These are phyloP conservation scores for Hirundichthys speculiger DNA, from an alignment of 2,113 vertebrate genomes.

Conservation along the genomic window DNA sequence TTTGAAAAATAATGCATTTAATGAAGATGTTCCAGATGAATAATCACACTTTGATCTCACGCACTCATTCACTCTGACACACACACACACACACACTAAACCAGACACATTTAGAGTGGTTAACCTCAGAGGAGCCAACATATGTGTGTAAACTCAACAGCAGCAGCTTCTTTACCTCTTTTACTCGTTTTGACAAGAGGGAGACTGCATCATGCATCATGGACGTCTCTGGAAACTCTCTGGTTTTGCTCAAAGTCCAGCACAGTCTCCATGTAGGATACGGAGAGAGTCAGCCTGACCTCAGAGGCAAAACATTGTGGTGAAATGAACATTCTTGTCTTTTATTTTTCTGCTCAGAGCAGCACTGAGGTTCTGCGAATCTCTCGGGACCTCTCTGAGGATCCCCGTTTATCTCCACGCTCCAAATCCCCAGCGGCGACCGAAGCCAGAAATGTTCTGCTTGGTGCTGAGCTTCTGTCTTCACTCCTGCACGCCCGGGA, in stretches of 20 bases:
- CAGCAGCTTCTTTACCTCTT: conserved; percentile 60
- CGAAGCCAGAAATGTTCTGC: conserved; percentile 26
- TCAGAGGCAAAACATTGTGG: conserved; percentile 14
- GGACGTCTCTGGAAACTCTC: conserved; percentile 3
- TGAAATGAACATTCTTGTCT: conserved; percentile 5
- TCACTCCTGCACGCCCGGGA: conserved; percentile 5
- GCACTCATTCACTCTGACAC: conserved; percentile 14
- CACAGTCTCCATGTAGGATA: not conserved
- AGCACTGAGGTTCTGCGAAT: not conserved
- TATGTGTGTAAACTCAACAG: conserved; percentile 46
- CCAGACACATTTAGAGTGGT: conserved; percentile 67
- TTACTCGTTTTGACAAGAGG: conserved; percentile 18
- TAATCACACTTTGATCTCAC: conserved; percentile 17
- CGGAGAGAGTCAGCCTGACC: conserved; percentile 29
- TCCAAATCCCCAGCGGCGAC: conserved; percentile 24
- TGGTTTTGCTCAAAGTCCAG: conserved; percentile 9
- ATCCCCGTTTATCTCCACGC: conserved; percentile 25
- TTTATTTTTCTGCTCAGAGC: conserved; percentile 20
- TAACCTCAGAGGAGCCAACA: conserved; percentile 67
- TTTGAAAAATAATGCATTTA: conserved; percentile 66
- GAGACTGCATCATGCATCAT: conserved; percentile 34
- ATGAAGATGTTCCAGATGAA: conserved; percentile 45
- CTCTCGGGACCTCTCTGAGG: conserved; percentile 8
- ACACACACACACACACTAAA: conserved; percentile 12
- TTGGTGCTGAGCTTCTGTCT: conserved; percentile 20